Evolutionary conservation across 30 jellyfish, hydroid and myxozoan genomes (phyloP).

Genomic region (Hydractinia symbiolongicarpus): DNA sequence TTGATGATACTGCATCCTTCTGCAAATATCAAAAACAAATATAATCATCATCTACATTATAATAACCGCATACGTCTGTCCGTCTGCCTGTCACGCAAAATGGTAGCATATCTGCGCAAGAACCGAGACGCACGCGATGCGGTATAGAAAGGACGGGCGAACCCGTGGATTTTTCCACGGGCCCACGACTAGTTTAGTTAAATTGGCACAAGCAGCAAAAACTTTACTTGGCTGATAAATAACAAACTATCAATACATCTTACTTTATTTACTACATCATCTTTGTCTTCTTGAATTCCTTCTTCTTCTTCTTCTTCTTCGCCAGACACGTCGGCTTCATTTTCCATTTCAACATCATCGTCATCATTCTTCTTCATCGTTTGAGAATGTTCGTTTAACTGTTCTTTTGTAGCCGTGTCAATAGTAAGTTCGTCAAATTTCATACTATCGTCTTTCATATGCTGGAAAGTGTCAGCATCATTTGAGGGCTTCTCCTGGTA

Average conservation of each 20-base stretch:
- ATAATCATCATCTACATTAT: too few relatives aligned
- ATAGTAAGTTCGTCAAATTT: slow-evolving; percentile 53
- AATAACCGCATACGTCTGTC: too few relatives aligned
- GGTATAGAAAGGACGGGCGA: too few relatives aligned
- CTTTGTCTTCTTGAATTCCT: slow-evolving; percentile 1
- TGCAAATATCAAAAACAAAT: too few relatives aligned
- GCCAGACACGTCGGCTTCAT: slow-evolving; percentile 13
- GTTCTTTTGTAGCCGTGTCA: slow-evolving; percentile 78
- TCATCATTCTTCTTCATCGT: slow-evolving; percentile 23
- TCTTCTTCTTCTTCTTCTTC: slow-evolving; percentile 11
- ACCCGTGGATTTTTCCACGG: too few relatives aligned
- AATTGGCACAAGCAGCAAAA: too few relatives aligned
- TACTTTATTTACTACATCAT: not conserved
- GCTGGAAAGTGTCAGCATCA: slow-evolving; percentile 56
- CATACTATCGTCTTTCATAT: slow-evolving; percentile 43
- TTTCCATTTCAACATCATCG: slow-evolving; percentile 14
- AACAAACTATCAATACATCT: too few relatives aligned
- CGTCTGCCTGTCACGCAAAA: too few relatives aligned
- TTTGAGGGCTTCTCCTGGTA: slow-evolving; percentile 5
- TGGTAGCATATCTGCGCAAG: too few relatives aligned
- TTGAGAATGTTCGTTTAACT: slow-evolving; percentile 28
- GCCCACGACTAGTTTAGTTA: too few relatives aligned
- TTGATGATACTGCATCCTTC: not conserved
- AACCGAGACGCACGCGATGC: too few relatives aligned
- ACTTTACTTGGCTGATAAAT: too few relatives aligned